Conservation (phyloP, 1,140 invertebrate genomes). For the Cydia pomonella region DNA sequence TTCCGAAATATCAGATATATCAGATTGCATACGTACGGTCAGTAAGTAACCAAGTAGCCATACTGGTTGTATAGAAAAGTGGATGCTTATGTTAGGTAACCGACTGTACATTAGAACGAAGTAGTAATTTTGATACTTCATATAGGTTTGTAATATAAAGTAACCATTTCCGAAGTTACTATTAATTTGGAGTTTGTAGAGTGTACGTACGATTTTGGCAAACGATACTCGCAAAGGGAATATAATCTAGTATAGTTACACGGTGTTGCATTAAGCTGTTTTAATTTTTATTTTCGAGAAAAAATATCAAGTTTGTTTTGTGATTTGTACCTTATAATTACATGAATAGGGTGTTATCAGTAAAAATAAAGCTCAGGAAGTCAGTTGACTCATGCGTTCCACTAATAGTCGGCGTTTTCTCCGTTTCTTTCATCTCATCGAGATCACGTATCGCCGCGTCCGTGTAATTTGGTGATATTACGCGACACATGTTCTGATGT, state of each 20-base stretch:
- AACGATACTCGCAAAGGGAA: too few relatives aligned
- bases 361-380: slow-evolving; percentile 8
- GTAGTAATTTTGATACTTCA: too few relatives aligned
- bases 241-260: neutral
- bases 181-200: too few relatives aligned
- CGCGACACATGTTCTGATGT: slow-evolving; percentile 58
- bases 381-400: slow-evolving; percentile 14
- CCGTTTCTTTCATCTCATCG: slow-evolving; percentile 40
- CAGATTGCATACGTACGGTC: too few relatives aligned
- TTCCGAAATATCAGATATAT: too few relatives aligned
- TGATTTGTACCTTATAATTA: neutral
- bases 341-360: slow-evolving; percentile 15
- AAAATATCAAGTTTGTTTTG: neutral
- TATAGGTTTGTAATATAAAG: too few relatives aligned
- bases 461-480: slow-evolving; percentile 63
- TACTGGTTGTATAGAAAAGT: too few relatives aligned
- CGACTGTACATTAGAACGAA: too few relatives aligned
- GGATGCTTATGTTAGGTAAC: too few relatives aligned
- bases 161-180: too few relatives aligned
- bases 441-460: slow-evolving; percentile 56
- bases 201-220: too few relatives aligned
- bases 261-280: neutral
- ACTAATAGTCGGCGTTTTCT: slow-evolving; percentile 30
- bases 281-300: neutral
- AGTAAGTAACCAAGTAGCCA: too few relatives aligned